Base-by-base conservation (phyloP, 2,113 vertebrate species). In the Labrus mixtus region DNA sequence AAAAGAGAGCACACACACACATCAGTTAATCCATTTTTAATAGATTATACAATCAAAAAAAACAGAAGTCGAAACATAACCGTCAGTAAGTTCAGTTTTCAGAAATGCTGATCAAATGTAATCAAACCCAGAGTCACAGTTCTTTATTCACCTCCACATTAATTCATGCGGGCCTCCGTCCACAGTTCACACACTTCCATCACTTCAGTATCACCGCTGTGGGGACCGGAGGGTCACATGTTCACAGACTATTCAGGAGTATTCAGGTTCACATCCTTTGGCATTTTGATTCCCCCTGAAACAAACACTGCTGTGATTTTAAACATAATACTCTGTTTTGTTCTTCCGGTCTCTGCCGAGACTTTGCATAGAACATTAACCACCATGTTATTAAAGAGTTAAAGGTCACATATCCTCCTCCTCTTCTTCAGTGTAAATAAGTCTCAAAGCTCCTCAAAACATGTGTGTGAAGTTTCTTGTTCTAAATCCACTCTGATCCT, bases 1-100 rank as follows among this genome's bases (percentile, higher is more conserved):
- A 33, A 33, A 29, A 5, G 6, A 33, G 29, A 33, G 4, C 29
- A 33, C 29, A 33, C 29, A 33, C 29, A 33, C 29, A 33, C 41
- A 33, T 78, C 43, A 78, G 71, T 90, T 83, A 85, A 87, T 90
- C 82, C 50, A 69, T 71, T 81, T 89, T 91, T 90, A 87, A 88
- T 92, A 82, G 81, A 83, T 84, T 51, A 82, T 79, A 89, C 69
- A 82, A 82, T 86, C 77, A 78, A 82, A 84, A 71, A 2, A 84
- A 81, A 83, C 70, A 72, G 70, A 58, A 75, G 74, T 55, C 48
- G n/a, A 83, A 82, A 77, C 58, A 62, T 19, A 59, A 74, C 46
- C 16, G 50, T 61, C 68, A 25, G 57, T 12, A 79, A 81, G 23
- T 72, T 36, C 64, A 23, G 22, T 54, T 54, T 74, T 78, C 43